phyloP scores from a whole-genome alignment of 2,797 vertebrate species.

The Propithecus perrieri region DNA sequence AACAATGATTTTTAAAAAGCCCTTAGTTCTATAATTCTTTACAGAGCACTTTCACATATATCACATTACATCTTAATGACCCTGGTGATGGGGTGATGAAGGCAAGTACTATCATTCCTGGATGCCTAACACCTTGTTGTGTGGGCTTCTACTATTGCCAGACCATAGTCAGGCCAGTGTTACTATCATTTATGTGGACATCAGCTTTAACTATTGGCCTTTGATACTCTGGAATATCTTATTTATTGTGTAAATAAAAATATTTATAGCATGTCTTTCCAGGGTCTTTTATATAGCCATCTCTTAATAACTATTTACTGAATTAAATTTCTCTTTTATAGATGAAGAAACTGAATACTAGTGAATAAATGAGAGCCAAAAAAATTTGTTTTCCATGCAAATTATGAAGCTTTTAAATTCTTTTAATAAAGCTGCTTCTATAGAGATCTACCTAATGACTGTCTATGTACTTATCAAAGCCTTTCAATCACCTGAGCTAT shows the following conservation, averaged over 20 bases:
- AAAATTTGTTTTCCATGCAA: neutral
- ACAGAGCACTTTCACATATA: neutral
- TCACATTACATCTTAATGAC: neutral
- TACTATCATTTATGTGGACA: rapidly evolving
- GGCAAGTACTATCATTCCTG: neutral
- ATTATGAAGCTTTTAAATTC: neutral
- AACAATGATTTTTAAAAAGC: neutral
- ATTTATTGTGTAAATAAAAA: neutral
- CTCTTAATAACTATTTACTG: neutral
- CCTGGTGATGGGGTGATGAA: neutral
- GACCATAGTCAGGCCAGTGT: neutral
- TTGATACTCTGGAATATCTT: neutral
- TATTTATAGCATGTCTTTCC: neutral
- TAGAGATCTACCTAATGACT: neutral
- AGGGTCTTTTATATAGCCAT: neutral
- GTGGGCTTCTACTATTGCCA: too few species aligned
- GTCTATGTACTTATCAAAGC: neutral
- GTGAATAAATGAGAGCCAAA: neutral
- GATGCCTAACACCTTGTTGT: rapidly evolving
- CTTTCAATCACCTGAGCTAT: neutral
- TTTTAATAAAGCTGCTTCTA: neutral
- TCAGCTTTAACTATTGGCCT: neutral
- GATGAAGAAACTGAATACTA: neutral
- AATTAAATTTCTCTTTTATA: neutral
- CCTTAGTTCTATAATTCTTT: neutral